phyloP scores from a whole-genome alignment of 2,888 invertebrate genomes.

The Zaprionus bogoriensis region DNA sequence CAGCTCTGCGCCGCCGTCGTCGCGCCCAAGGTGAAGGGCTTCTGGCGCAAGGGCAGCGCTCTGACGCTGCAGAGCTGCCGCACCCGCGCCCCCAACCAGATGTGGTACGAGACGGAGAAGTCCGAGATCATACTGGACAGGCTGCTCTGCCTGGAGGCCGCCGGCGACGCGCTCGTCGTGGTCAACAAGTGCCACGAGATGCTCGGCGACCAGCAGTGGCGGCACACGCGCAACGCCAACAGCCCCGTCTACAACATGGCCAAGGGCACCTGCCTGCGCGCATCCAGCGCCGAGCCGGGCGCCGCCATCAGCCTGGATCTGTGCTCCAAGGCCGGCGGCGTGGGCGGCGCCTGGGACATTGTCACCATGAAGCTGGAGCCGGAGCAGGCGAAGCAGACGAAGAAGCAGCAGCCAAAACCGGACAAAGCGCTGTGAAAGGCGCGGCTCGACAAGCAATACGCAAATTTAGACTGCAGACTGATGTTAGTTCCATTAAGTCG shows the following conservation, averaged over 20 bases:
- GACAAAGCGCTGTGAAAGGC: slow-evolving; percentile 40
- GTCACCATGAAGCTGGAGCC: slow-evolving; percentile 31
- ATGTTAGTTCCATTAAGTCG: slow-evolving; percentile 54
- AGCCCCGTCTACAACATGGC: slow-evolving; percentile 93
- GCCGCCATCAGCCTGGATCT: slow-evolving; percentile 85
- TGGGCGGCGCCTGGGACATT: slow-evolving; percentile 75
- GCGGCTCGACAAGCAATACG: slow-evolving; percentile 31
- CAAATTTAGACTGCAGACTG: too few relatives aligned
- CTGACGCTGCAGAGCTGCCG: slow-evolving; percentile 89
- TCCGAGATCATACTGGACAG: slow-evolving; percentile 92
- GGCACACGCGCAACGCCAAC: slow-evolving; percentile 87
- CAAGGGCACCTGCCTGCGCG: slow-evolving; percentile 92
- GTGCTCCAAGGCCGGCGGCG: slow-evolving; percentile 84
- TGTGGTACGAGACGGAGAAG: slow-evolving; percentile 90
- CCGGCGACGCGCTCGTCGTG: slow-evolving; percentile 85
- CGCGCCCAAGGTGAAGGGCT: slow-evolving; percentile 80
- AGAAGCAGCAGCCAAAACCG: slow-evolving; percentile 26
- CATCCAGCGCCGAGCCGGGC: slow-evolving; percentile 82
- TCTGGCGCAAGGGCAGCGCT: slow-evolving; percentile 88
- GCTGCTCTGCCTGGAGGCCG: slow-evolving; percentile 92
- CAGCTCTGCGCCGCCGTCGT: slow-evolving; percentile 90
- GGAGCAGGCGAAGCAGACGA: neutral
- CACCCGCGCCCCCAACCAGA: slow-evolving; percentile 86
- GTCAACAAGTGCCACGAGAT: slow-evolving; percentile 96
- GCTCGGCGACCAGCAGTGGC: slow-evolving; percentile 96